Conservation (phyloP, 2,113 vertebrate species). For the Pelmatolapia mariae region DNA sequence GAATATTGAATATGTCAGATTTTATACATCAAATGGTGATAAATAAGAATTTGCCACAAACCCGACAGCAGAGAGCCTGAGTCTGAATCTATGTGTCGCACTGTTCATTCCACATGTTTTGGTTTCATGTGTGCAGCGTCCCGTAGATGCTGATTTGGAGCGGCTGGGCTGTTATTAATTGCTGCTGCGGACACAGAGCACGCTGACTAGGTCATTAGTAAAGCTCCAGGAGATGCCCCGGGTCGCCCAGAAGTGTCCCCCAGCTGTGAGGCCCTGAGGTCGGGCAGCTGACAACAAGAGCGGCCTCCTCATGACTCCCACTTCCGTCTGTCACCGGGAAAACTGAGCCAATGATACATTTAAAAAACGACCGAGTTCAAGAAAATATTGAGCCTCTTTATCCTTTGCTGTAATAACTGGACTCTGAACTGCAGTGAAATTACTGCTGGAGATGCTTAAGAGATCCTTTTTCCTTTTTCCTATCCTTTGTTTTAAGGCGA, state of each 20-base stretch:
- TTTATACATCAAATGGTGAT: rapidly evolving
- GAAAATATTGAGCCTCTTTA: not conserved
- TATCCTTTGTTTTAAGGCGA: not conserved
- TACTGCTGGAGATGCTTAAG: not conserved
- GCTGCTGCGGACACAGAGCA: not conserved
- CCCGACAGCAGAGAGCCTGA: not conserved
- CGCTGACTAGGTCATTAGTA: not conserved
- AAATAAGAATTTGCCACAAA: not conserved
- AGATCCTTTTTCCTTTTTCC: not conserved
- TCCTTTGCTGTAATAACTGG: not conserved
- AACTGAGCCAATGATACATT: not conserved
- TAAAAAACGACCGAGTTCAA: too few species aligned
- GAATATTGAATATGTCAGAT: not conserved
- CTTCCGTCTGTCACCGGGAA: not conserved
- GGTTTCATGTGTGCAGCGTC: not conserved
- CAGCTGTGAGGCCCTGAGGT: constrained; percentile 38
- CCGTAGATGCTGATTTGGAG: not conserved
- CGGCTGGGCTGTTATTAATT: not conserved
- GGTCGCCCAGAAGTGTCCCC: constrained; percentile 33
- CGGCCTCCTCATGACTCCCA: not conserved
- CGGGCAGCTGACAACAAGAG: constrained; percentile 17
- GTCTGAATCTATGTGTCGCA: not conserved
- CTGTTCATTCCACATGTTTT: not conserved
- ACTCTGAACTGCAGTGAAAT: not conserved
- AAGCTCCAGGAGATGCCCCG: not conserved